Evolutionary conservation across 1,140 invertebrate species (phyloP).

Genomic region (Caerostris extrusa): DNA sequence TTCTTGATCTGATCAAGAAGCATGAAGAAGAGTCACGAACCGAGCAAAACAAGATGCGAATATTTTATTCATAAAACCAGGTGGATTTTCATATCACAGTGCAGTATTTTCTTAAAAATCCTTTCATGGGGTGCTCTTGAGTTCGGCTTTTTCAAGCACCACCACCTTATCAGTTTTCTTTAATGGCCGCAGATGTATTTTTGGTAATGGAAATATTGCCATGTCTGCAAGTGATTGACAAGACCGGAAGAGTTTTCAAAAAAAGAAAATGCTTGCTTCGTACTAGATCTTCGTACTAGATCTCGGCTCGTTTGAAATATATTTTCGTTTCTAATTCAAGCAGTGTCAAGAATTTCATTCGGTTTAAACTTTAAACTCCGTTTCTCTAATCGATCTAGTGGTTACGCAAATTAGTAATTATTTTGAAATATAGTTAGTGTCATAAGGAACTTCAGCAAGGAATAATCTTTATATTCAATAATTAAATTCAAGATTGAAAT

Average conservation of each 20-base stretch:
- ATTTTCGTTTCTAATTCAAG: not conserved
- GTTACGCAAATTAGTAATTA: too few species aligned
- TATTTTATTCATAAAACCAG: slow-evolving; percentile 28
- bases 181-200: not conserved
- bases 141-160: not conserved
- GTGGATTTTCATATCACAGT: slow-evolving; percentile 6
- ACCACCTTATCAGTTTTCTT: slow-evolving; percentile 22
- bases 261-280: not conserved
- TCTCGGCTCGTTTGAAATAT: too few species aligned
- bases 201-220: not conserved
- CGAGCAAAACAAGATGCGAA: not conserved
- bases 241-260: not conserved
- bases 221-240: not conserved
- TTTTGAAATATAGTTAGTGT: too few species aligned
- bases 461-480: too few species aligned
- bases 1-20: not conserved
- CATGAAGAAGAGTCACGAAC: not conserved
- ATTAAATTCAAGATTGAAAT: too few species aligned
- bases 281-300: not conserved
- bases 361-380: too few species aligned
- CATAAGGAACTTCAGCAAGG: too few species aligned
- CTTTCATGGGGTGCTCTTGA: not conserved
- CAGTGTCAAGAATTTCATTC: too few species aligned
- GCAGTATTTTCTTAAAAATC: not conserved
- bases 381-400: too few species aligned